phyloP scores from a whole-genome alignment of 2,888 invertebrate genomes.

The Phania funesta region DNA sequence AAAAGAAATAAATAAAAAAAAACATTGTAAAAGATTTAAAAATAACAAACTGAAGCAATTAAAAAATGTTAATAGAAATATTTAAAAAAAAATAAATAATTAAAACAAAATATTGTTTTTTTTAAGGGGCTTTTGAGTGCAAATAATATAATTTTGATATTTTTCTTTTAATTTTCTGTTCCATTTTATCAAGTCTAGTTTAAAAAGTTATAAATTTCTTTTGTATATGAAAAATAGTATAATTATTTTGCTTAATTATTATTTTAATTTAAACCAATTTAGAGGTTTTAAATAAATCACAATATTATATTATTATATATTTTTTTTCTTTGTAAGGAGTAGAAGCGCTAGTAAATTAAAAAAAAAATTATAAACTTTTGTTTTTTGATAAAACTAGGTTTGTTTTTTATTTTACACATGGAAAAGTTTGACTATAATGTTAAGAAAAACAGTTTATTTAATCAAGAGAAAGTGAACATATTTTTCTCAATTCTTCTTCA shows the following conservation, averaged over 20 bases:
- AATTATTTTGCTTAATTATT: slow-evolving; percentile 8
- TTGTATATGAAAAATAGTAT: slow-evolving; percentile 34
- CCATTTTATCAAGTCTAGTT: slow-evolving; percentile 2
- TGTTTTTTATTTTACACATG: neutral
- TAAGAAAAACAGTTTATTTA: slow-evolving; percentile 5
- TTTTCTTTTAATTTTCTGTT: slow-evolving; percentile 7
- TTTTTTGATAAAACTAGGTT: neutral
- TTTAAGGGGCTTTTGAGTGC: neutral
- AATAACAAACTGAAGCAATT: slow-evolving; percentile 14
- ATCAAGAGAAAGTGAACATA: slow-evolving; percentile 1
- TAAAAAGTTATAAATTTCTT: slow-evolving; percentile 30
- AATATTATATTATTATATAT: slow-evolving; percentile 20
- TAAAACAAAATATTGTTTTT: neutral
- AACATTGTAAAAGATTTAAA: neutral
- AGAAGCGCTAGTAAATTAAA: neutral
- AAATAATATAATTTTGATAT: neutral
- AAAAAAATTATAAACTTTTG: neutral
- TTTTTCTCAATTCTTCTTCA: neutral
- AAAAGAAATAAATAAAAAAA: neutral
- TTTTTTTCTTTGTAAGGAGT: neutral
- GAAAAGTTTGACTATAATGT: neutral
- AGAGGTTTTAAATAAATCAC: slow-evolving; percentile 62
- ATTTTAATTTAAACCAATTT: slow-evolving; percentile 47
- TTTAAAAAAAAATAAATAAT: neutral
- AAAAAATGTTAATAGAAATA: neutral